Conservation (phyloP, 2,888 invertebrate species). For the Trachelus tabidus region DNA sequence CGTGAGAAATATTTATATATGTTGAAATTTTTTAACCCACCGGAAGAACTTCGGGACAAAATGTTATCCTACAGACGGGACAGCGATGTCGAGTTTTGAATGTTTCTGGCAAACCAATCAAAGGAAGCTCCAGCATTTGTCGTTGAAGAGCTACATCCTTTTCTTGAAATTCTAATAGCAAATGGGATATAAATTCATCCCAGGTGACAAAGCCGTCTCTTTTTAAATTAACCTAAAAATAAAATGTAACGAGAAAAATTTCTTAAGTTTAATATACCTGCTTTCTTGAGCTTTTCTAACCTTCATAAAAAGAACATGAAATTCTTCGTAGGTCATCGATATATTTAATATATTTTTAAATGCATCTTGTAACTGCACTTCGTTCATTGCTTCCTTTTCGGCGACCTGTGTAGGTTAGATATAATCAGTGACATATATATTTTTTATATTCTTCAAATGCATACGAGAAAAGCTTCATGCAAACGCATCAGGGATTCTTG, state of each 20-base stretch:
- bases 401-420: conserved; percentile 27
- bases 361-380: conserved; percentile 37
- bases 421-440: background rate
- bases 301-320: conserved; percentile 73
- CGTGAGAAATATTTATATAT: conserved; percentile 1
- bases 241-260: conserved; percentile 3
- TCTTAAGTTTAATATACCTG: background rate
- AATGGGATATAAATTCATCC: conserved; percentile 83
- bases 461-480: conserved; percentile 47
- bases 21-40: conserved; percentile 46
- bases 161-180: conserved; percentile 78
- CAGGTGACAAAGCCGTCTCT: conserved; percentile 72
- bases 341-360: conserved; percentile 43
- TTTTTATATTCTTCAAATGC: background rate
- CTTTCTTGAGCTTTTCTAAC: conserved; percentile 55
- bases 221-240: conserved; percentile 70
- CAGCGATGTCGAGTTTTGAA: conserved; percentile 78
- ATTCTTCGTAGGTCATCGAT: conserved; percentile 68
- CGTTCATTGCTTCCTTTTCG: conserved; percentile 38
- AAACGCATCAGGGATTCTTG: conserved; percentile 44
- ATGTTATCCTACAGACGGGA: conserved; percentile 74
- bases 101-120: conserved; percentile 71
- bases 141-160: conserved; percentile 73
- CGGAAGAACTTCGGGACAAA: conserved; percentile 72
- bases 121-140: conserved; percentile 73